Evolutionary conservation across 2,888 invertebrate species (phyloP).

Genomic region (Protophormia terraenovae): DNA sequence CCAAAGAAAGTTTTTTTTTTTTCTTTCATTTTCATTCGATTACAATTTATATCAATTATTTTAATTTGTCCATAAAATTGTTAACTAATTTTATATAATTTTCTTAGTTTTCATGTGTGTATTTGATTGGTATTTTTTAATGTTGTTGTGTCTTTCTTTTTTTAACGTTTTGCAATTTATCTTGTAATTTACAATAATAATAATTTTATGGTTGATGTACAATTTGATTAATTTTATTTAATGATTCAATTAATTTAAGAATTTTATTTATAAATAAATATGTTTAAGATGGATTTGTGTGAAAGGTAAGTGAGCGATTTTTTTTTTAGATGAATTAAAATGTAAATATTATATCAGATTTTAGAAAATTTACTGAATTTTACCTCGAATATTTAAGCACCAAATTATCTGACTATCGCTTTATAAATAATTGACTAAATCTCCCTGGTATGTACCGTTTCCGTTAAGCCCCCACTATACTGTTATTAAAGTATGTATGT

Average conservation of each 20-base stretch:
- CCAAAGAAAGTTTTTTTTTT: constrained; percentile 42
- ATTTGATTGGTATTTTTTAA: constrained; percentile 47
- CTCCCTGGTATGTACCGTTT: too few species aligned
- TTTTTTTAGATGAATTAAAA: too few species aligned
- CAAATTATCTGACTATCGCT: too few species aligned
- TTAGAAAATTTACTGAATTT: too few species aligned
- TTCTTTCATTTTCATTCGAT: constrained; percentile 30
- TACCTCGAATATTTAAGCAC: too few species aligned
- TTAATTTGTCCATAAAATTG: constrained; percentile 62
- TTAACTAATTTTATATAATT: constrained; percentile 47
- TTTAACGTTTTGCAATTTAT: constrained; percentile 22
- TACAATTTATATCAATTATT: constrained; percentile 39
- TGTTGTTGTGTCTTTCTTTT: background rate
- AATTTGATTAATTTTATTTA: constrained; percentile 50
- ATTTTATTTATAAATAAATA: background rate
- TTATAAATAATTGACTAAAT: too few species aligned
- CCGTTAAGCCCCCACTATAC: too few species aligned
- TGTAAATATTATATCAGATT: too few species aligned
- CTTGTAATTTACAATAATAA: background rate
- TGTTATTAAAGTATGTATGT: too few species aligned
- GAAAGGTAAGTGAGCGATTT: too few species aligned
- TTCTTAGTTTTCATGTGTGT: background rate
- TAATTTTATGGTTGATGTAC: background rate
- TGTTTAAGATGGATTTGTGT: too few species aligned
- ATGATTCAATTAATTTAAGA: constrained; percentile 36